Evolutionary conservation across 2,113 vertebrate species (phyloP).

Genomic region (Mus spicilegus): DNA sequence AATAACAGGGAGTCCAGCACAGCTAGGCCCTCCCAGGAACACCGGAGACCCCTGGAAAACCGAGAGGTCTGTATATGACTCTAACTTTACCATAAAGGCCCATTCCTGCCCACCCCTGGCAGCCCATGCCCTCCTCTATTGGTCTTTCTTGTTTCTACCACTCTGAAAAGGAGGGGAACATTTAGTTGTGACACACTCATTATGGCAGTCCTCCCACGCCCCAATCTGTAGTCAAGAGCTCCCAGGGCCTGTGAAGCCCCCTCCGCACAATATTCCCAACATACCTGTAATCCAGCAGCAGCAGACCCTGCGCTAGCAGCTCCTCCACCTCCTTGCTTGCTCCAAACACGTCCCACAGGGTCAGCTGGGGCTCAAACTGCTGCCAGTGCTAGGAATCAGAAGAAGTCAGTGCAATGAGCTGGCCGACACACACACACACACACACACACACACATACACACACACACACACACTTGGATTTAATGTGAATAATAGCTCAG

Average conservation of each 20-base stretch:
- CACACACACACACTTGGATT: background rate
- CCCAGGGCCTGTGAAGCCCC: rapidly evolving
- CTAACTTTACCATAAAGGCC: background rate
- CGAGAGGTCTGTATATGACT: background rate
- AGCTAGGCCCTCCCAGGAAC: slow-evolving; percentile 92
- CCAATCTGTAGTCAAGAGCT: background rate
- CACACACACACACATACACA: background rate
- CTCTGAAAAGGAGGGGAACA: background rate
- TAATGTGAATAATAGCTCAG: background rate
- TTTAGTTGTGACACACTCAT: background rate
- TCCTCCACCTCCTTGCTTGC: slow-evolving; percentile 81
- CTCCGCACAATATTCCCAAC: background rate
- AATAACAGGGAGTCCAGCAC: slow-evolving; percentile 93
- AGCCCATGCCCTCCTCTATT: rapidly evolving
- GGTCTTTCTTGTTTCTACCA: background rate
- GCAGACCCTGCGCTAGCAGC: slow-evolving; percentile 83
- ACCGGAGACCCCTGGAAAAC: slow-evolving; percentile 90
- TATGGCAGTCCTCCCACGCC: background rate
- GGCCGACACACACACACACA: background rate
- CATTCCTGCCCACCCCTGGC: background rate
- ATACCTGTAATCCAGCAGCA: slow-evolving; percentile 92
- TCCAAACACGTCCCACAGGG: slow-evolving; percentile 87
- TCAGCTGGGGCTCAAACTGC: slow-evolving; percentile 86
- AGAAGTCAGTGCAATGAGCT: background rate
- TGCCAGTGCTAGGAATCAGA: slow-evolving; percentile 90